Evolutionary conservation across 2,888 invertebrate species (phyloP), one percentile per base, ranked within the genome.

Genomic region (Flexamia atlantica): DNA sequence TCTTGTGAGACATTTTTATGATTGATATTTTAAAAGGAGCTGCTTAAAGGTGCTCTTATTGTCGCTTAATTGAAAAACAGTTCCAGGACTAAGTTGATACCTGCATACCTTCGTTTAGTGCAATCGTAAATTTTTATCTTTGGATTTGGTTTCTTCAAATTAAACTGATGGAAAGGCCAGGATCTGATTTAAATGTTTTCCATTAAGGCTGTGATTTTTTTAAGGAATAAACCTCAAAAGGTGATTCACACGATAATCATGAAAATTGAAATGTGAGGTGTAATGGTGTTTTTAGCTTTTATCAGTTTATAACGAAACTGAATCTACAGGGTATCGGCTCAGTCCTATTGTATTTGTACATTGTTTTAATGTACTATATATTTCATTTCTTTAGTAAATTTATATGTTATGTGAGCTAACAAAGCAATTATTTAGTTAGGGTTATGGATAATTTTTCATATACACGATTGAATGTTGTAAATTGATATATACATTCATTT

Each of bases 391-490:
- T 68, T 70, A 70, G 32, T 70, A 32, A 64, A 64, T 64, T 64
- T 30, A 72, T 68, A 72, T 28, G 50, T 46, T 76, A 70, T 28
- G 17, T 23, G 28, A 25, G 46, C 28, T 76, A 76, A 25, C 12
- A 46, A 46, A 42, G 46, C 76, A 76, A 76, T 46, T 76, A 76
- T 76, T 76, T 72, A 72, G 76, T 76, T 76, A 50, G 50, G 76
- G 50, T 76, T n/a, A 50, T 12, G 50, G 76, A 76, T 1, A 40
- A 46, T 46, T 76, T 81, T 81, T 81, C 81, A 81, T 70, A 82
- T 70, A 82, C 72, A 82, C 40, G 32, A 23, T 36, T 81, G 23
- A 50, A 70, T 82, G 82, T 82, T 82, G 50, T 82, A 82, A 76
- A 76, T 76, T 70, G 40, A 40, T 23, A 46, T 76, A 76, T 76